phyloP scores from a whole-genome alignment of 2,797 vertebrate genomes.

The Orientallactaga sibirica region DNA sequence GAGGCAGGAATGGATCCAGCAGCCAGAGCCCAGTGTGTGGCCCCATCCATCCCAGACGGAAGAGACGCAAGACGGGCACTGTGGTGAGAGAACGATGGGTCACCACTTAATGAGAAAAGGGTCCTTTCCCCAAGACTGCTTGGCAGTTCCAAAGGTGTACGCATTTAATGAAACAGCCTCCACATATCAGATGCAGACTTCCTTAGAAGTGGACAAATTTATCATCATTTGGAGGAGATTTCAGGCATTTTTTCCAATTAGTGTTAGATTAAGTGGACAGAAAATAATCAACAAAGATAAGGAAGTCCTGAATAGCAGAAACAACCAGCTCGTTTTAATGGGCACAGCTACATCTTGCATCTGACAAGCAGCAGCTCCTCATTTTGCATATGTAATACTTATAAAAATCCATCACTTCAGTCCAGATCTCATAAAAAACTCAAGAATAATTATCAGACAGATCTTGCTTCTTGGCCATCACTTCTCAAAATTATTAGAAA shows the following conservation, averaged over 20 bases:
- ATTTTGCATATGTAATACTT: background rate
- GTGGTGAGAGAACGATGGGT: background rate
- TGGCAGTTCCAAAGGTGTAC: background rate
- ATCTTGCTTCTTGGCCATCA: background rate
- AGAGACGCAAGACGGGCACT: background rate
- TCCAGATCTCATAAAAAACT: conserved; percentile 46
- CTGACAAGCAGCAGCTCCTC: background rate
- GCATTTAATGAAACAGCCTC: conserved; percentile 28
- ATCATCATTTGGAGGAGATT: conserved; percentile 47
- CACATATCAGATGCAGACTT: background rate
- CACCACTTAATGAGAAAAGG: conserved; percentile 56
- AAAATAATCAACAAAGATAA: conserved; percentile 51
- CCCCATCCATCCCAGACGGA: background rate
- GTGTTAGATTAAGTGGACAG: conserved; percentile 48
- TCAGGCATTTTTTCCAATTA: conserved; percentile 27
- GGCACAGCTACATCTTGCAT: conserved; percentile 1
- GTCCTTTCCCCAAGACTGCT: conserved; percentile 42
- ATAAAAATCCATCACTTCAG: background rate
- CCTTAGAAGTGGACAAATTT: conserved; percentile 30
- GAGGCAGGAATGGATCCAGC: background rate
- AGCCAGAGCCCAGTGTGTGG: background rate
- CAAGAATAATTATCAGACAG: conserved; percentile 4
- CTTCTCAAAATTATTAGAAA: background rate
- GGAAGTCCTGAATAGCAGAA: background rate
- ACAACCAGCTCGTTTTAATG: background rate